Conservation (phyloP, 2,797 vertebrate genomes). For the Gymnopithys bicolor region DNA sequence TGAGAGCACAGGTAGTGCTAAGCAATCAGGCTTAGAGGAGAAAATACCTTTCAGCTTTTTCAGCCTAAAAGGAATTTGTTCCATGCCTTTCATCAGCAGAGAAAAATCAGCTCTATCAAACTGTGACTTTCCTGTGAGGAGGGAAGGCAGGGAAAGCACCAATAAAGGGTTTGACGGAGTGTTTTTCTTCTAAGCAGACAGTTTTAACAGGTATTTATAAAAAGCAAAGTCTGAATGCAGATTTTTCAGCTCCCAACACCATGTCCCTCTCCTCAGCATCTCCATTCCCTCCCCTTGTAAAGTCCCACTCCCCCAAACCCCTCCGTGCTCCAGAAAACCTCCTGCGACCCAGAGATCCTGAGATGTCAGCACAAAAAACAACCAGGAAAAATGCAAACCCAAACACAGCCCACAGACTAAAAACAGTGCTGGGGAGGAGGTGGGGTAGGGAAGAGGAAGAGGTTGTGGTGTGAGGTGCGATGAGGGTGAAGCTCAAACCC, state of each 20-base stretch:
- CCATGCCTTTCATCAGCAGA: not conserved
- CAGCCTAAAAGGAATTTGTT: not conserved
- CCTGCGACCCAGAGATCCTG: not conserved
- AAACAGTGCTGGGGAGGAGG: rapidly evolving
- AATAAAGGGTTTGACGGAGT: not conserved
- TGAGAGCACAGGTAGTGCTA: not conserved
- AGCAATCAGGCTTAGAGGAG: not conserved
- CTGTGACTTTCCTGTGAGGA: not conserved
- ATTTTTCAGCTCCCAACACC: constrained; percentile 16
- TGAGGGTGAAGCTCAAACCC: not conserved
- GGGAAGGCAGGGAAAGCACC: not conserved
- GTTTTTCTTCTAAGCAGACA: not conserved
- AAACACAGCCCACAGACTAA: not conserved
- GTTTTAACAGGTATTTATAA: not conserved
- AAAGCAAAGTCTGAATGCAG: not conserved
- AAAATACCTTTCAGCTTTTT: not conserved
- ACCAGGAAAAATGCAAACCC: constrained; percentile 17
- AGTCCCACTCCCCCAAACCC: not conserved
- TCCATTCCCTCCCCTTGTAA: not conserved
- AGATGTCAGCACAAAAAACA: not conserved
- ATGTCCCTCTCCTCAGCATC: not conserved
- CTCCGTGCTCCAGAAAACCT: not conserved
- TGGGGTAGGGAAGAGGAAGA: constrained; percentile 9
- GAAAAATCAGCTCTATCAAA: not conserved
- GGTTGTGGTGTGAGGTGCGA: not conserved